These are phyloP conservation scores for Aethina tumida DNA, from an alignment of 1,140 invertebrate species.

Conservation along the genomic window DNA sequence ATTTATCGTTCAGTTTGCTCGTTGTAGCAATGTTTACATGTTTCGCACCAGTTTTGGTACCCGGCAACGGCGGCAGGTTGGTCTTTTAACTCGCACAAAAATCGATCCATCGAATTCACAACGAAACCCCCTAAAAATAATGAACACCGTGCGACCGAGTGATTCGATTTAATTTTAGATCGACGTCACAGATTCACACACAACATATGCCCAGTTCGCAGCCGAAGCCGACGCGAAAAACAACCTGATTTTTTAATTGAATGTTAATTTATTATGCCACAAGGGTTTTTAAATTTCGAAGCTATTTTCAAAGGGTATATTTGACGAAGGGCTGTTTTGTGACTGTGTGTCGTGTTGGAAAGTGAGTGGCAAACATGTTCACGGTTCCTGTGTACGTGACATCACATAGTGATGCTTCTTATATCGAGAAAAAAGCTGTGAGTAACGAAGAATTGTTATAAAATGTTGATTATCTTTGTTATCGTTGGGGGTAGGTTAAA, in stretches of 20 bases:
- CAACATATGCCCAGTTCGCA: slow-evolving; percentile 3
- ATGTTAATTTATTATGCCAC: slow-evolving; percentile 6
- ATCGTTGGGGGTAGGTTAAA: neutral
- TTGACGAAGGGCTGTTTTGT: neutral
- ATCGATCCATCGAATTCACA: too few relatives aligned
- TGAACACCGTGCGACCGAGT: too few relatives aligned
- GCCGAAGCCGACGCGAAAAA: neutral
- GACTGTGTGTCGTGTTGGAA: neutral
- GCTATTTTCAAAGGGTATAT: neutral
- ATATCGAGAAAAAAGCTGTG: slow-evolving; percentile 24
- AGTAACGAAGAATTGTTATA: slow-evolving; percentile 11
- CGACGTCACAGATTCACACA: too few relatives aligned
- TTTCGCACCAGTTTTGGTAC: too few relatives aligned
- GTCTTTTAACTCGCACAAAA: too few relatives aligned
- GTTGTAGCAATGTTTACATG: too few relatives aligned
- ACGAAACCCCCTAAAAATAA: too few relatives aligned
- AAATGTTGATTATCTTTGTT: neutral
- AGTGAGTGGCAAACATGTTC: slow-evolving; percentile 1
- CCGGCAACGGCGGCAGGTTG: too few relatives aligned
- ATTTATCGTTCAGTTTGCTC: too few relatives aligned
- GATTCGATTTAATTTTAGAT: too few relatives aligned
- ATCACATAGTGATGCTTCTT: slow-evolving; percentile 25
- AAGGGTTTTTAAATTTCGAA: slow-evolving; percentile 4
- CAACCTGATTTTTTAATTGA: neutral
- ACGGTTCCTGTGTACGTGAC: neutral